These are phyloP conservation scores for Cryptotis parvus DNA, from an alignment of 2,113 vertebrate species.

Conservation along the genomic window DNA sequence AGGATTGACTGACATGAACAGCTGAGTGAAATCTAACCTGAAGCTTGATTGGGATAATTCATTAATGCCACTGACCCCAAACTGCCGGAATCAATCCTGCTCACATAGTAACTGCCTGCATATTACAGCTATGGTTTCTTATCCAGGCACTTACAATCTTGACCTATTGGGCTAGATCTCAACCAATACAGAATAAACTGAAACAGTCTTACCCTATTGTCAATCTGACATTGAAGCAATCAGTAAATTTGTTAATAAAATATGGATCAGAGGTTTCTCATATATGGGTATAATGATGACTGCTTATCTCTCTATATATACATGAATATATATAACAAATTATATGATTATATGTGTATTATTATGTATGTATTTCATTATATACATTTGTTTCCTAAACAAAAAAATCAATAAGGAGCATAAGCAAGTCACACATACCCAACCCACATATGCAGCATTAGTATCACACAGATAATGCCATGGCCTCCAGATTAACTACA, in stretches of 20 bases:
- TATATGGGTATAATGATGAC: neutral
- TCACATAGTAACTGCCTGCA: neutral
- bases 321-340: neutral
- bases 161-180: neutral
- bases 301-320: neutral
- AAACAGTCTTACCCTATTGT: neutral
- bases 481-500: neutral
- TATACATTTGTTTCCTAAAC: neutral
- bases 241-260: neutral
- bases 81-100: neutral
- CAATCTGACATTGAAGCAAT: neutral
- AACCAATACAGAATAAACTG: neutral
- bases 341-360: neutral
- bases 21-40: neutral
- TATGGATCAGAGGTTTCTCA: neutral
- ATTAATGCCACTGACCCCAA: neutral
- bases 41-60: constrained; percentile 16
- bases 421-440: neutral
- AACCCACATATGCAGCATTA: neutral
- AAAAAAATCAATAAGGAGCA: neutral
- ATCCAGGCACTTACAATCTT: neutral
- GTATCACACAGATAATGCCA: neutral
- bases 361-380: neutral
- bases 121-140: neutral
- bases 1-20: neutral